Evolutionary conservation across 1,140 invertebrate genomes (phyloP), one percentile per base, ranked within the genome.

Genomic region (Drosophila saltans): DNA sequence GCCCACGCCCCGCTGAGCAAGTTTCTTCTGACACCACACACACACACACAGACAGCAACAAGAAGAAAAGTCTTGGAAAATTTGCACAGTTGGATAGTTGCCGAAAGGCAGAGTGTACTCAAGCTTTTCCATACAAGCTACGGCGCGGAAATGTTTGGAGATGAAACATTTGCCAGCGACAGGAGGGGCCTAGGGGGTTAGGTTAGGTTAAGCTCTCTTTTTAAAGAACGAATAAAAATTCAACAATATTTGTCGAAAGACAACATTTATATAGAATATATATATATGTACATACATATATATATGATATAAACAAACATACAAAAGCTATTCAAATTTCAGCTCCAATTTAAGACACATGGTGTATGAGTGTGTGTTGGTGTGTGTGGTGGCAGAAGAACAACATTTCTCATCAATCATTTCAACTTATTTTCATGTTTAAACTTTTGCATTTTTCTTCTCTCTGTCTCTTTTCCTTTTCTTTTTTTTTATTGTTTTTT

Each of bases 381-480:
- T 36, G 33, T 36, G 33, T 36, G 33, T 36, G 4, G 33, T 62
- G 36, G 60, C 56, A 68, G 56, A 60, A 64, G 70, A 52, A 26
- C 71, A 66, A 41, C 39, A 65, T 63, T 69, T 75, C 71, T 78
- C 84, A 88, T 88, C 84, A 89, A 88, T 88, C 84, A 84, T 84
- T 80, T 70, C 72, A 81, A 85, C 76, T 72, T 83, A 88, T 89
- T 86, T 83, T 80, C 67, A 80, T 83, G 52, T 81, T 88, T 86
- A 67, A 88, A 86, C 67, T 85, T 36, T 85, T 57, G 55, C 67
- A 61, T 70, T 57, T 45, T 9, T 26, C 45, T 52, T 26, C 45
- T 26, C 3, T 52, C 21, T 52, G 7, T 10, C 2, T 10, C 45
- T 52, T 26, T 9, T 52, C 24, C 21, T 16, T 66, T 43, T 58